A percentile compares a stretch with the other conserved stretches of the same genome.
phyloP scores from a whole-genome alignment of 2,888 invertebrate genomes.

The Prosapia bicincta region DNA sequence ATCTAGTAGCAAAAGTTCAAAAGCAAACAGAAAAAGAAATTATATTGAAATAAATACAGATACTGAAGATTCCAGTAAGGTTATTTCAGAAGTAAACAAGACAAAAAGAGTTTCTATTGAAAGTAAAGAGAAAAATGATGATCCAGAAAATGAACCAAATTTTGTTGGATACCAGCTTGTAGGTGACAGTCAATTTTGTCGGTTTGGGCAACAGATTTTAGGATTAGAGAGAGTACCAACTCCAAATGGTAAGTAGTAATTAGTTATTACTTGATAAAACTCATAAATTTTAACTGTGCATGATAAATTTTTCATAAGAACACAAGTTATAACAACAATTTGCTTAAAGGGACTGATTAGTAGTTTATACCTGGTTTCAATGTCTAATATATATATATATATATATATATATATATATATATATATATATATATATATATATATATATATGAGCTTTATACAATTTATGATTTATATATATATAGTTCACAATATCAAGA shows the following conservation, averaged over 20 bases:
- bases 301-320: no score
- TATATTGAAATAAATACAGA: not conserved
- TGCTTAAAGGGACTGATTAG: no score
- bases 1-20: not conserved
- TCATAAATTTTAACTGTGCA: no score
- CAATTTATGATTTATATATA: no score
- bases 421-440: no score
- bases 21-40: not conserved
- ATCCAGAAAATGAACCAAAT: slow-evolving; percentile 14
- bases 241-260: slow-evolving; percentile 11
- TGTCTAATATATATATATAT: no score
- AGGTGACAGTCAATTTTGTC: slow-evolving; percentile 34
- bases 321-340: no score
- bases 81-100: not conserved
- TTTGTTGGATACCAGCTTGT: slow-evolving; percentile 32
- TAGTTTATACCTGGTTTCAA: no score
- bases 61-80: not conserved
- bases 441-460: no score
- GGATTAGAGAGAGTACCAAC: slow-evolving; percentile 10
- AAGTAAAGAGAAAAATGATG: not conserved
- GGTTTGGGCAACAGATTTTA: slow-evolving; percentile 35
- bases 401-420: no score
- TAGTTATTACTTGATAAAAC: not conserved
- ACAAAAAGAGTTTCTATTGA: not conserved
- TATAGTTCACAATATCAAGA: no score